Evolutionary conservation across 2,113 vertebrate species (phyloP).

Genomic region (Danionella cerebrum): DNA sequence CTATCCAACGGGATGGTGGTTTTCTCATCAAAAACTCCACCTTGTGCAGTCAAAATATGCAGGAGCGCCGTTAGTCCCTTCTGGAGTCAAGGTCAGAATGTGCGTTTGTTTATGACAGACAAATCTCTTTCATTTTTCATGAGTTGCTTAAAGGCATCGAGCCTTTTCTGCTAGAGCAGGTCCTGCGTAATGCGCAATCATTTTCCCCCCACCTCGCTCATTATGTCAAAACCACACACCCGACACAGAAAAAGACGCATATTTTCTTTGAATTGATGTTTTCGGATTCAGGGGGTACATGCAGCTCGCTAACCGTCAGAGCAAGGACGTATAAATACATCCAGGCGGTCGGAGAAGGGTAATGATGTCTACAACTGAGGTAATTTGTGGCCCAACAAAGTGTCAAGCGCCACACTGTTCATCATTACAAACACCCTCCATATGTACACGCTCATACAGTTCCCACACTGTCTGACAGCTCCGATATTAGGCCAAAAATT

Average conservation of each 20-base stretch:
- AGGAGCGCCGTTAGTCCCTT: slow-evolving; percentile 47
- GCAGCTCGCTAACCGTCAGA: slow-evolving; percentile 17
- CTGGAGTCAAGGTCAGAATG: slow-evolving; percentile 54
- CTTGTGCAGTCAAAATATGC: slow-evolving; percentile 53
- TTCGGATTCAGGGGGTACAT: slow-evolving; percentile 24
- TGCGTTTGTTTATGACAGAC: slow-evolving; percentile 48
- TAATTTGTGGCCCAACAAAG: slow-evolving; percentile 25
- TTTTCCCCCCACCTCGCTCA: slow-evolving; percentile 40
- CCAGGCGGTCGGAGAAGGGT: not conserved
- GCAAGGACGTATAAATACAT: slow-evolving; percentile 34
- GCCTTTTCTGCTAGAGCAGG: slow-evolving; percentile 42
- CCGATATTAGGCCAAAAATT: slow-evolving; percentile 19
- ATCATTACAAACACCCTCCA: slow-evolving; percentile 13
- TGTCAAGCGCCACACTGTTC: slow-evolving; percentile 12
- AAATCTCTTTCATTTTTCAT: slow-evolving; percentile 59
- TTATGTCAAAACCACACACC: slow-evolving; percentile 44
- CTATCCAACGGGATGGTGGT: slow-evolving; percentile 36
- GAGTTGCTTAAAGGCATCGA: slow-evolving; percentile 55
- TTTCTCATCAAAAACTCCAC: slow-evolving; percentile 47
- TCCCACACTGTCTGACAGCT: slow-evolving; percentile 1
- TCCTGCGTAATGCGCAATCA: slow-evolving; percentile 43
- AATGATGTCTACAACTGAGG: slow-evolving; percentile 22
- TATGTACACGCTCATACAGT: not conserved
- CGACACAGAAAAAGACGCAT: slow-evolving; percentile 37
- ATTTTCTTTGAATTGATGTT: slow-evolving; percentile 45